Conservation (phyloP, 2,797 vertebrate species). For the Neosilurus hyrtlii region DNA sequence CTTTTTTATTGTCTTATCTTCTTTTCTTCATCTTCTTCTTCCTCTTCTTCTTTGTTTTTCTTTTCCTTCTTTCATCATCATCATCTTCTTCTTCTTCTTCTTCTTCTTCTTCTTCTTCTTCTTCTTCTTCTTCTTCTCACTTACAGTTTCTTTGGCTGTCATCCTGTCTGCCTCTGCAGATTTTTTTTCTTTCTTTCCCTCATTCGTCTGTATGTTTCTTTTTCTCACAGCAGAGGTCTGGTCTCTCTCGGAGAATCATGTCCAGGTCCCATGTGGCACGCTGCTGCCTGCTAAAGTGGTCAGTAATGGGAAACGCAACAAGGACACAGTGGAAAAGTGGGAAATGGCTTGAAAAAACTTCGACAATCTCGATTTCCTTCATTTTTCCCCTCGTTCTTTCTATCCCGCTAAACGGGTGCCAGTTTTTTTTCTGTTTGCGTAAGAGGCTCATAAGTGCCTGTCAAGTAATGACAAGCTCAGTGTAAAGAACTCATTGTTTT, state of each 20-base stretch:
- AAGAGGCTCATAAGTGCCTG: constrained; percentile 46
- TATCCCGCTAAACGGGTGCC: constrained; percentile 5
- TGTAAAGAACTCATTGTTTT: constrained; percentile 56
- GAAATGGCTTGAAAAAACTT: constrained; percentile 41
- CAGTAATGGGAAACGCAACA: constrained; percentile 36
- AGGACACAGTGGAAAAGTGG: constrained; percentile 29
- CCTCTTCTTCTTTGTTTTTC: too few relatives aligned
- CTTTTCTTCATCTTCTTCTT: too few relatives aligned
- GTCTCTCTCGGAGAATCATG: constrained; percentile 27
- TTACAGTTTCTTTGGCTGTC: not conserved
- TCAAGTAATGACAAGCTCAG: constrained; percentile 51
- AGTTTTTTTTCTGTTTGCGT: constrained; percentile 35
- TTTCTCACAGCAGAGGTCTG: constrained; percentile 18
- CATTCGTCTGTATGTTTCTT: not conserved
- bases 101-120: too few relatives aligned
- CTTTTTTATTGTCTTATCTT: too few relatives aligned
- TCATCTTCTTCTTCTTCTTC: too few relatives aligned
- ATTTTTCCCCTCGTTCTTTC: not conserved
- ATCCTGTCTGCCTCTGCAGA: constrained; percentile 6
- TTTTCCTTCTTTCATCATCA: too few relatives aligned
- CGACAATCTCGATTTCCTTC: constrained; percentile 28
- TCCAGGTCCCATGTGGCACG: constrained; percentile 40
- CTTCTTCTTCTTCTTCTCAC: not conserved
- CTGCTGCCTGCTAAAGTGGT: constrained; percentile 33
- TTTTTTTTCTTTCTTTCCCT: not conserved